Percentiles rank a stretch among this genome's conserved stretches.
Conservation (phyloP, 92 coral and sea anemone genomes). For the Bergia puertoricense region DNA sequence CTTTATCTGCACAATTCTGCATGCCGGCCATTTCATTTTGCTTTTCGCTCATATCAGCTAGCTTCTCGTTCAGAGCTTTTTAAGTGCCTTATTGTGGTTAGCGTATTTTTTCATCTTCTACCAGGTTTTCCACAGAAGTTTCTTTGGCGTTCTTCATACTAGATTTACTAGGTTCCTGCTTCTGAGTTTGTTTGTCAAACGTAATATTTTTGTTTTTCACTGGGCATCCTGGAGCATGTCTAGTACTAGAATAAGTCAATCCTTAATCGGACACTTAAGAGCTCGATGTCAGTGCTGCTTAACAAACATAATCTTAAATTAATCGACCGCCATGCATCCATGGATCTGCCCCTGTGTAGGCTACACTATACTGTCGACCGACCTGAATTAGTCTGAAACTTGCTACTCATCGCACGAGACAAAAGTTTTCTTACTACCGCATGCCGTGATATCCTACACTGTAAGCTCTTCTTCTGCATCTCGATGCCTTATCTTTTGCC, state of each 20-base stretch:
- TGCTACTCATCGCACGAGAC: too few relatives aligned
- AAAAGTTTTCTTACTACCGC: too few relatives aligned
- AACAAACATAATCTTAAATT: too few relatives aligned
- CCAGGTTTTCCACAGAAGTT: conserved; percentile 18
- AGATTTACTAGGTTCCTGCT: not conserved
- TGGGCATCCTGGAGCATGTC: conserved; percentile 6
- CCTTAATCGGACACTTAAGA: too few relatives aligned
- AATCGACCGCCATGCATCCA: too few relatives aligned
- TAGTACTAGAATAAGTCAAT: not conserved
- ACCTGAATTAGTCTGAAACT: too few relatives aligned
- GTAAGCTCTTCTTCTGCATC: too few relatives aligned
- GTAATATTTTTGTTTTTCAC: not conserved
- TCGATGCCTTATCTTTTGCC: too few relatives aligned
- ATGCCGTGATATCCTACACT: too few relatives aligned
- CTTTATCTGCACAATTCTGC: not conserved
- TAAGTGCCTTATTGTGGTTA: not conserved
- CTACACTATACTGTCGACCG: too few relatives aligned
- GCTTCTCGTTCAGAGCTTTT: not conserved
- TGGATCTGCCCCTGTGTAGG: too few relatives aligned
- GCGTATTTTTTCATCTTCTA: not conserved
- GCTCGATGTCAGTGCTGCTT: too few relatives aligned
- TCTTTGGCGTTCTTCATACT: conserved; percentile 1
- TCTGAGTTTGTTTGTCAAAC: not conserved
- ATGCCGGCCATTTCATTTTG: not conserved
- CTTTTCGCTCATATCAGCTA: not conserved